Conservation (phyloP, 2,888 invertebrate genomes). For the Adela reaumurella region DNA sequence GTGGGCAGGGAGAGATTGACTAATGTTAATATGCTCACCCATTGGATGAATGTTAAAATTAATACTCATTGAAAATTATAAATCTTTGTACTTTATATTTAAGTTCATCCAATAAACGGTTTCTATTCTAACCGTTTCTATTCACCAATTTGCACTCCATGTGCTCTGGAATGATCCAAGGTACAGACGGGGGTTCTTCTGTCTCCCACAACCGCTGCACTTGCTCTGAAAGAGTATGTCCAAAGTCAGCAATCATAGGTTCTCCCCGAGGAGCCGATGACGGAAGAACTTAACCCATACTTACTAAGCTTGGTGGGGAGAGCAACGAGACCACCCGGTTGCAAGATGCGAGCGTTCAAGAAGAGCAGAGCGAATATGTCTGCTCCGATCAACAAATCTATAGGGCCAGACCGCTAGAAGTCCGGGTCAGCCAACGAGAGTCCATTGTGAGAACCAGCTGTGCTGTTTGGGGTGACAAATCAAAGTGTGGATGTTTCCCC, state of each 20-base stretch:
- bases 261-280: neutral
- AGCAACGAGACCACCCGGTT: neutral
- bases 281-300: neutral
- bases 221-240: neutral
- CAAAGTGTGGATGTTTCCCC: neutral
- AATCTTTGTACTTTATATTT: too few species aligned
- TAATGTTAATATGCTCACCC: too few species aligned
- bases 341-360: neutral
- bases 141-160: constrained; percentile 3
- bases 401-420: neutral
- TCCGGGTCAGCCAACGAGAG: neutral
- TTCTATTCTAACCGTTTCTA: constrained; percentile 1
- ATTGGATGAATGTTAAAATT: too few species aligned
- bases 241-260: neutral
- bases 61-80: too few species aligned
- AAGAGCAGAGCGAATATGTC: neutral
- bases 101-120: too few species aligned
- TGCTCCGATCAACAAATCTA: neutral
- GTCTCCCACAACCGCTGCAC: neutral
- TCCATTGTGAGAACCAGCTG: neutral
- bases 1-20: too few species aligned
- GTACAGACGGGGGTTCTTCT: neutral
- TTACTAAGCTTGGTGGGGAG: neutral
- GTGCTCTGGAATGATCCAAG: neutral
- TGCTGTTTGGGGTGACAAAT: neutral